Conservation (phyloP, 2,113 vertebrate species). For the Lutjanus erythropterus region DNA sequence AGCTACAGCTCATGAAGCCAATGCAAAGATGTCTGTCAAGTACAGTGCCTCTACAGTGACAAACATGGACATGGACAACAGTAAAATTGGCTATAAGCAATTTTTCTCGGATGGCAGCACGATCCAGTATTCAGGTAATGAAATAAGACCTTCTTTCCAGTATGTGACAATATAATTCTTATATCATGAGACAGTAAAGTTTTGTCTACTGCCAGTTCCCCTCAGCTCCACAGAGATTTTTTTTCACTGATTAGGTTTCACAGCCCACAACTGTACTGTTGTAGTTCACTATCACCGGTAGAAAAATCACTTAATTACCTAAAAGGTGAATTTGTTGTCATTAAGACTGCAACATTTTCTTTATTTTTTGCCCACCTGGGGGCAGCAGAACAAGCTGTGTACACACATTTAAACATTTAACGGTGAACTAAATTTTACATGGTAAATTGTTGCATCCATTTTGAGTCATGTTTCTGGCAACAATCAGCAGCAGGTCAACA, state of each 20-base stretch:
- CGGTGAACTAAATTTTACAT: no score
- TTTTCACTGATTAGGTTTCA: neutral
- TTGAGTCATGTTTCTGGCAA: no score
- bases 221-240: neutral
- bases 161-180: neutral
- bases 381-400: no score
- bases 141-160: neutral
- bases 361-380: no score
- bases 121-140: constrained; percentile 55
- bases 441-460: no score
- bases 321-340: no score
- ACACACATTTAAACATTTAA: no score
- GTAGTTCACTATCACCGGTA: neutral
- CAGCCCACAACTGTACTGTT: no score
- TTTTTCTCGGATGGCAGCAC: constrained; percentile 26
- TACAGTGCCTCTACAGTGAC: constrained; percentile 30
- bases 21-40: constrained; percentile 57
- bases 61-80: constrained; percentile 46
- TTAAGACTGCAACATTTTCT: no score
- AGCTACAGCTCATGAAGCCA: neutral
- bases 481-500: no score
- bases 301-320: no score
- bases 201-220: neutral
- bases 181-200: neutral
- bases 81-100: constrained; percentile 48